Base-by-base conservation (phyloP, 1,140 invertebrate genomes). In the Lepidurus arcticus region DNA sequence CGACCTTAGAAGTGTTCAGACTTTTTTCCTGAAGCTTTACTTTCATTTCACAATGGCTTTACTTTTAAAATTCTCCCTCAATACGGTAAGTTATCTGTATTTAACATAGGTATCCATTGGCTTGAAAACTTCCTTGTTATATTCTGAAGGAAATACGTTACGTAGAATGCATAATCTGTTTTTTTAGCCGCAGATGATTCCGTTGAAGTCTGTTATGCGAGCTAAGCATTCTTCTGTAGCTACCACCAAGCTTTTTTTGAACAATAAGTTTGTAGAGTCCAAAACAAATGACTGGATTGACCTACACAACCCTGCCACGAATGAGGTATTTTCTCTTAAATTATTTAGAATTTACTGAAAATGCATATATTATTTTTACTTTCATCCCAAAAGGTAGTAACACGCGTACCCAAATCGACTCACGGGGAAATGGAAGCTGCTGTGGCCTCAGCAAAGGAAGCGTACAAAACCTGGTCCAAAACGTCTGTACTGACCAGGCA, bases 181-280 rank as follows among this genome's bases (percentile, higher is more conserved):
- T 65, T 65, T 65, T 9, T 11, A 65, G 53, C 53, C 53, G 16
- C 53, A 65, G 53, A 65, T 65, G 53, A 65, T 65, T 8, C 53
- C 53, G 13, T 21, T 65, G 53, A 65, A 65, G n/a, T 47, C 44
- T n/a, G 26, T 34, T 34, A 21, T 76, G 26, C 78, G 78, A 16
- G 73, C 42, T 47, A 16, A 77, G 13, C 79, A 80, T 44, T 77
- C 47, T 21, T 79, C 80, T 13, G 75, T 80, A 34, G 89, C 91
- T 1, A 90, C 91, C 11, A 95, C 94, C 13, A 98, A 98, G 87
- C 88, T 98, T 78, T 98, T 94, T 84, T 96, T 99, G 80, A 90
- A 98, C 90, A 96, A 96, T 79, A 91, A 98, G 86, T 96, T 95
- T 87, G 88, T 97, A 1, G 96, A 98, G 78, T 98, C 97, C 0